Conservation (phyloP, 2,888 invertebrate species). For the Tribolium freemani region DNA sequence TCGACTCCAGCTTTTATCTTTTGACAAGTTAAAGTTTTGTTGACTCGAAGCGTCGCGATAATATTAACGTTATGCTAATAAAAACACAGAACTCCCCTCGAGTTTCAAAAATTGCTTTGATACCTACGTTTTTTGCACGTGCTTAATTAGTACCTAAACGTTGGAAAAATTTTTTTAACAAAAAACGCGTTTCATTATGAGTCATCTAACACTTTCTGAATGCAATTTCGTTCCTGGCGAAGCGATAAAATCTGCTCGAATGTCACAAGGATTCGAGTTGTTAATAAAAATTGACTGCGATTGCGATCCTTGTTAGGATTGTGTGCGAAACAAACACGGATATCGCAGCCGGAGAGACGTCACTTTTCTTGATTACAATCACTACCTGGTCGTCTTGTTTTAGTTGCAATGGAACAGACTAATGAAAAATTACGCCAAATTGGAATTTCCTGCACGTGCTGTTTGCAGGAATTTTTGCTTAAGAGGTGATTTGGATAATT, state of each 20-base stretch:
- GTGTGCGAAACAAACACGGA: conserved; percentile 15
- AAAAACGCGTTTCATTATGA: not conserved
- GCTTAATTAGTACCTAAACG: conserved; percentile 1
- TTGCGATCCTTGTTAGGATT: conserved; percentile 12
- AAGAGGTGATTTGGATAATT: not conserved
- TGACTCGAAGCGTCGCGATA: conserved; percentile 24
- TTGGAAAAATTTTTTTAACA: not conserved
- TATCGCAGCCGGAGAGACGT: not conserved
- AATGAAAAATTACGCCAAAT: conserved; percentile 23
- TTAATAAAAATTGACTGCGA: conserved; percentile 18
- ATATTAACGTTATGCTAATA: conserved; percentile 33
- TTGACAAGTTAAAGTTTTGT: conserved; percentile 28
- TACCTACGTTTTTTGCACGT: not conserved
- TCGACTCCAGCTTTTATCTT: conserved; percentile 21
- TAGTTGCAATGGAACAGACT: not conserved
- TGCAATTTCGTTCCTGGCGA: not conserved
- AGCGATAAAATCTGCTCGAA: conserved; percentile 5
- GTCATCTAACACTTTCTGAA: not conserved
- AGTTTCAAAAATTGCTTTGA: not conserved
- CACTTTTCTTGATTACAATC: conserved; percentile 19
- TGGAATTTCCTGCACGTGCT: not conserved
- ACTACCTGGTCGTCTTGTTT: conserved; percentile 10
- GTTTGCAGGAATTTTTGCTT: not conserved
- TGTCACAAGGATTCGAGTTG: not conserved
- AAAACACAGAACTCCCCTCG: conserved; percentile 4